Conservation (phyloP, 2,888 invertebrate species). For the Lithodes maja region DNA sequence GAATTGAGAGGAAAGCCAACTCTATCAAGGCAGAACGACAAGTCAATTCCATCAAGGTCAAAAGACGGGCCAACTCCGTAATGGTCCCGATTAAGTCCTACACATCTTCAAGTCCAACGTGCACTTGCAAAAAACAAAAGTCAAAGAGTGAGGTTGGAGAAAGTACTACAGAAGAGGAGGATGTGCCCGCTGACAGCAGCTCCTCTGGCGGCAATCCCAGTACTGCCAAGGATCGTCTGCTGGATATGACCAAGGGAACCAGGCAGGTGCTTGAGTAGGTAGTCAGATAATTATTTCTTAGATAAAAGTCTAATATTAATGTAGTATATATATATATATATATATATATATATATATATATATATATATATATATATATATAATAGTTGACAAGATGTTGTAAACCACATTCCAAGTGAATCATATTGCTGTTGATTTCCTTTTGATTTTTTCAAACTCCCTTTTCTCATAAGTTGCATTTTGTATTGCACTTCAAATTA, state of each 20-base stretch:
- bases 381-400: too few species aligned
- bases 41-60: neutral
- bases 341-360: too few species aligned
- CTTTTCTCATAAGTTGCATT: too few species aligned
- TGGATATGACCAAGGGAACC: neutral
- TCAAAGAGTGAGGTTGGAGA: neutral
- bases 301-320: too few species aligned
- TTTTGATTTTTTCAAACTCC: too few species aligned
- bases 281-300: neutral
- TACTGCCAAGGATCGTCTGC: neutral
- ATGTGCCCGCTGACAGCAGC: neutral
- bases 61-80: neutral
- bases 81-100: neutral
- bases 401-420: too few species aligned
- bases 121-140: neutral
- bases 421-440: too few species aligned
- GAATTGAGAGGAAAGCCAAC: neutral
- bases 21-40: neutral
- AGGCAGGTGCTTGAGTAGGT: slow-evolving; percentile 11
- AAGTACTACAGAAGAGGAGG: neutral
- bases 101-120: neutral
- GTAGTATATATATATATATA: too few species aligned
- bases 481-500: neutral
- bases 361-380: too few species aligned
- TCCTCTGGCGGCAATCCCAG: neutral